Base-by-base conservation (phyloP, 2,888 invertebrate species). In the Pardosa pseudoannulata region DNA sequence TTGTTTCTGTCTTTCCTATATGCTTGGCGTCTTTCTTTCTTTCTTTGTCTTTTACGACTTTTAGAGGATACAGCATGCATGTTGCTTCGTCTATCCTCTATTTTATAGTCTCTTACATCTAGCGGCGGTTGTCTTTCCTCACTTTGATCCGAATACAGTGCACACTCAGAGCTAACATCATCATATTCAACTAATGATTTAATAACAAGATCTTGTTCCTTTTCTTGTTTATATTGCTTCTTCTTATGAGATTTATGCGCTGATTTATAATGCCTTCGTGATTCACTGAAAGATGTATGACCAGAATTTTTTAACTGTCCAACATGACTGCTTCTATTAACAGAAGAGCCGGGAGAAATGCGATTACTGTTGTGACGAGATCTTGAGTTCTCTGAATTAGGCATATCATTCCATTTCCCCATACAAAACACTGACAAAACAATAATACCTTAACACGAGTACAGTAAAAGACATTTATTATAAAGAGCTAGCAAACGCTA, bases 101-200 rank as follows among this genome's bases (percentile, higher is more conserved):
- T 16, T 28, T 28, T 56, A n/a, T 27, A 31, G 23, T 79, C 70
- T 36, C 27, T 62, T 16, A 64, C 9, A 7, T 72, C 72, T 23
- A 65, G 72, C 6, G 78, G 50, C 23, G 79, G 73, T 32, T 28
- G n/a, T 62, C 31, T 79, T 19, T 85, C 79, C 9, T 68, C 68
- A 6, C 72, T 32, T 6, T 46, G 62, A 9, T 85, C 85, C 7
- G 72, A 67, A 68, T 73, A 85, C 56, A 85, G 56, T 29, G 85
- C 65, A 50, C 79, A 79, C 50, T 85, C 68, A 0, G 85, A 85
- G 62, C 96, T 96, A 39, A 97, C 97, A 92, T 97, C 97, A n/a
- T 97, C 97, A 92, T 97, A 97, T 92, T 96, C 96, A 79, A 96
- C 96, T 89, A 96, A 91, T 16, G 76, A 94, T 64, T 89, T 89